Evolutionary conservation across 2,797 vertebrate species (phyloP), one percentile per base, ranked within the genome.

Genomic region (Phrynocephalus forsythii): DNA sequence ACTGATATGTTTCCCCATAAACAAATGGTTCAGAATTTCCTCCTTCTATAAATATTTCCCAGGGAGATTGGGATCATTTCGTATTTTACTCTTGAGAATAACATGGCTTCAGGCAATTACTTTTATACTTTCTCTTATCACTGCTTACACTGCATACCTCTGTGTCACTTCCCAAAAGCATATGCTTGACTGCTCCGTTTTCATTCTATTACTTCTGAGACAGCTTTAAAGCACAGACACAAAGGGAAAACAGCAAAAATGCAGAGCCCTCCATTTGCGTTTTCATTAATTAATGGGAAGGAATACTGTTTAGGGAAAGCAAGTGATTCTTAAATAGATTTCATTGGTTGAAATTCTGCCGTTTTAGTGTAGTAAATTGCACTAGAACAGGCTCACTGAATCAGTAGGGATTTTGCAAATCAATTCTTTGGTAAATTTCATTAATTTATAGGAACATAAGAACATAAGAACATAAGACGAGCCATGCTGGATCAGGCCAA

Each of bases 211-310:
- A 87, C 89, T 63, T 83, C 85, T 67, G 88, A 79, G 88, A 91
- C 38, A 44, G 26, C 94, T 94, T 92, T 90, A 92, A 94, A 94
- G 85, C 79, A 87, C 20, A 91, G 88, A 78, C 67, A 92, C 33
- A 33, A 33, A 33, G 33, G 33, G 33, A 33, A 33, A 33, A 33
- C 33, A 33, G 33, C 33, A 33, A 33, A 33, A 33, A 33, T 33
- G 33, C 94, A 94, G 88, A 92, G 84, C 91, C 91, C 89, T 93
- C 91, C 71, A 92, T 95, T 95, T 94, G 87, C 89, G 92, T 94
- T 94, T 88, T 79, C 82, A 85, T 90, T 95, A 94, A 95, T 93
- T 93, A 93, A 18, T 66, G 48, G 87, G 83, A 89, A 78, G 48
- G 77, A 94, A 94, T 77, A 69, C 86, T 86, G 76, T 91, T 94